phyloP scores from a whole-genome alignment of 2,888 invertebrate species.

The Cerastis rubricosa region DNA sequence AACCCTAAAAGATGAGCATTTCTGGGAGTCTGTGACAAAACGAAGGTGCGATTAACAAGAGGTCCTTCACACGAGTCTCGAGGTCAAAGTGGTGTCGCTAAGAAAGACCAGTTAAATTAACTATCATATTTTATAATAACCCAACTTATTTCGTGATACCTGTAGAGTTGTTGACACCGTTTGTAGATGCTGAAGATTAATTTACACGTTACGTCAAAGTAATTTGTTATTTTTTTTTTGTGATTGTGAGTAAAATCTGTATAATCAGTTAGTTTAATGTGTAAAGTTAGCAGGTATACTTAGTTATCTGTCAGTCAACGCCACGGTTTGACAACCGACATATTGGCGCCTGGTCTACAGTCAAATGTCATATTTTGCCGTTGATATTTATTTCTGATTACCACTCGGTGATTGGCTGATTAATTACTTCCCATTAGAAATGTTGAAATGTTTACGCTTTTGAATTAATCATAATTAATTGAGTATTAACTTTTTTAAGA shows the following conservation, averaged over 20 bases:
- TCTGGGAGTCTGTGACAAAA: slow-evolving; percentile 52
- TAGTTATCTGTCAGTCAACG: slow-evolving; percentile 44
- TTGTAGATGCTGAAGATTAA: slow-evolving; percentile 36
- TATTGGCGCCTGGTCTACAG: slow-evolving; percentile 32
- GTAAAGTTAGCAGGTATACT: slow-evolving; percentile 21
- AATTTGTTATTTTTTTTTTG: slow-evolving; percentile 33
- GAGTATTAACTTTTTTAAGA: slow-evolving; percentile 44
- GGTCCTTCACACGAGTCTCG: slow-evolving; percentile 68
- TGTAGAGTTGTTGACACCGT: slow-evolving; percentile 75
- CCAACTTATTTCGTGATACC: slow-evolving; percentile 52
- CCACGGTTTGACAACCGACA: slow-evolving; percentile 28
- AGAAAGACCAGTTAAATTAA: slow-evolving; percentile 75
- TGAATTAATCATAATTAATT: slow-evolving; percentile 60
- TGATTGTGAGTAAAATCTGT: slow-evolving; percentile 30
- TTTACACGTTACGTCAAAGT: slow-evolving; percentile 32
- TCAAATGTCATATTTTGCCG: slow-evolving; percentile 24
- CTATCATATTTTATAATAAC: slow-evolving; percentile 81
- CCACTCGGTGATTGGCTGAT: slow-evolving; percentile 55
- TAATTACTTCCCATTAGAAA: slow-evolving; percentile 54
- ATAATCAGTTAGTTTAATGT: slow-evolving; percentile 29
- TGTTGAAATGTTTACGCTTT: slow-evolving; percentile 48
- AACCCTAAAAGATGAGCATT: slow-evolving; percentile 41
- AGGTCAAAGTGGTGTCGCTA: slow-evolving; percentile 68
- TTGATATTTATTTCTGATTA: slow-evolving; percentile 49
- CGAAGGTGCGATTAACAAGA: slow-evolving; percentile 59